These are phyloP conservation scores for Clarias platycephalus DNA, from an alignment of 2,797 vertebrate genomes.

Conservation along the genomic window DNA sequence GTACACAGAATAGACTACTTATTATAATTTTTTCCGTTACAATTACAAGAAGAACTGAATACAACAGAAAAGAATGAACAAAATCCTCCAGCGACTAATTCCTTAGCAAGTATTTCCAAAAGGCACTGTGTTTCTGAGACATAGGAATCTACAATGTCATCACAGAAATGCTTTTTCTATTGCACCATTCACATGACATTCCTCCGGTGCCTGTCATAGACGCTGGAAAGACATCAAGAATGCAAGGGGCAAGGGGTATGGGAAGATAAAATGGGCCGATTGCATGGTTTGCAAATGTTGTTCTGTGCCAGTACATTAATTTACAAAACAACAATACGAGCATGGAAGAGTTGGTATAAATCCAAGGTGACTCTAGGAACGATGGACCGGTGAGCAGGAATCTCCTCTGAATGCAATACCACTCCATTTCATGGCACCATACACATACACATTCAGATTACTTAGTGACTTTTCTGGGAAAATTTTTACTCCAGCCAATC, in stretches of 20 bases:
- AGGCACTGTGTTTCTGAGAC: conserved; percentile 4
- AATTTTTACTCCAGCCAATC: not conserved
- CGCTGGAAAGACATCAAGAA: not conserved
- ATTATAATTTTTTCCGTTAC: not conserved
- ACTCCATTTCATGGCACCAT: not conserved
- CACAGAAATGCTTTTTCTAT: conserved; percentile 21
- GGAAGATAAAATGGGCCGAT: not conserved
- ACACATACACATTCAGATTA: not conserved
- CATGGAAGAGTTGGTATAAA: not conserved
- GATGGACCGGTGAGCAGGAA: not conserved
- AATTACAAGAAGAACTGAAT: not conserved
- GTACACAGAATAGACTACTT: not conserved
- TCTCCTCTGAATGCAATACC: not conserved
- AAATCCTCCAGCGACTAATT: not conserved
- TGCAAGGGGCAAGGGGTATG: not conserved
- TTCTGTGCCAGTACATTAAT: not conserved
- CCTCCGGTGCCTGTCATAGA: conserved; percentile 5
- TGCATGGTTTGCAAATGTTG: not conserved
- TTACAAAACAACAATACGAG: not conserved
- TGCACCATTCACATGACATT: conserved; percentile 27
- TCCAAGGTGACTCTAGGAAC: not conserved
- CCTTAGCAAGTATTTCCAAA: conserved; percentile 6
- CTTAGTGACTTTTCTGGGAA: not conserved
- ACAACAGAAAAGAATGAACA: not conserved
- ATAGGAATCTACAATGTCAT: conserved; percentile 6